phyloP scores from a whole-genome alignment of 2,888 invertebrate species.

The Heteromurus nitidus region DNA sequence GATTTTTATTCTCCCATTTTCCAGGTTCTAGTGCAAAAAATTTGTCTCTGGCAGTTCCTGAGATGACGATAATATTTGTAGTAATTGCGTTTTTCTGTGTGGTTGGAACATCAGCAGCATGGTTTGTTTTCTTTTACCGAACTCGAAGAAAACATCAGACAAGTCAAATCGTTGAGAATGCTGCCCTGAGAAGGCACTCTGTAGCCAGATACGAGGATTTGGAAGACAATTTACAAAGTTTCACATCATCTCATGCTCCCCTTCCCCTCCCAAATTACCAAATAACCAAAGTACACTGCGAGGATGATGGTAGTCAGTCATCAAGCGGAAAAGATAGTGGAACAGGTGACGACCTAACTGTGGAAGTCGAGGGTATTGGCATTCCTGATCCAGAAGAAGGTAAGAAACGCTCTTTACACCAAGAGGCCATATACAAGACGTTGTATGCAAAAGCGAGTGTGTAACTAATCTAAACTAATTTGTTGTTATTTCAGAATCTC shows the following conservation, averaged over 20 bases:
- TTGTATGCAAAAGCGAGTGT: neutral
- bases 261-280: constrained; percentile 64
- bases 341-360: constrained; percentile 80
- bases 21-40: constrained; percentile 58
- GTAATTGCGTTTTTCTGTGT: constrained; percentile 93
- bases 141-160: constrained; percentile 79
- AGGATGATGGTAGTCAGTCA: constrained; percentile 79
- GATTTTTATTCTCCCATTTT: constrained; percentile 7
- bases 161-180: constrained; percentile 77
- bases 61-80: constrained; percentile 90
- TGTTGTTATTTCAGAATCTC: constrained; percentile 51
- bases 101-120: constrained; percentile 91
- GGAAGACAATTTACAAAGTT: constrained; percentile 58
- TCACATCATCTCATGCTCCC: constrained; percentile 51
- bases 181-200: constrained; percentile 54
- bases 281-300: constrained; percentile 60
- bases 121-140: constrained; percentile 93
- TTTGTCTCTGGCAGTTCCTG: constrained; percentile 79
- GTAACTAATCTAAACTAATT: neutral
- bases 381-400: constrained; percentile 69
- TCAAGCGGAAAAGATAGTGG: constrained; percentile 88
- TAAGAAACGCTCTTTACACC: neutral
- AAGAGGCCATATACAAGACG: neutral
- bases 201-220: constrained; percentile 64
- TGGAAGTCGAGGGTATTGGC: constrained; percentile 68